These are phyloP conservation scores for Bugulina stolonifera DNA, from an alignment of 2,888 invertebrate species.

Conservation along the genomic window DNA sequence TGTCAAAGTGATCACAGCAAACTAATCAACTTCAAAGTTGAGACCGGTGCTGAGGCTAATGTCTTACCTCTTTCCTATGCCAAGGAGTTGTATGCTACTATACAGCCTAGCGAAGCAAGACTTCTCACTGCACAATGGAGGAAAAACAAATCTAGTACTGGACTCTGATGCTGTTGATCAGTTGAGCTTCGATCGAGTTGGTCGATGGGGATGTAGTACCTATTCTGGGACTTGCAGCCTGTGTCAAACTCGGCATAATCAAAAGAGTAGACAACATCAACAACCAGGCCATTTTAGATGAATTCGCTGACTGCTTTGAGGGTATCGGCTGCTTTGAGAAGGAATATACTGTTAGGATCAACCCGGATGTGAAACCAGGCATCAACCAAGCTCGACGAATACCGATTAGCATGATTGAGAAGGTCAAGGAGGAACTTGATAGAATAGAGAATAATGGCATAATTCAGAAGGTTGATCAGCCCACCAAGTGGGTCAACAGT, in stretches of 20 bases:
- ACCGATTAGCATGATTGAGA: background rate
- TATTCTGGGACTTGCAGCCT: background rate
- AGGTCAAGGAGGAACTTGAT: background rate
- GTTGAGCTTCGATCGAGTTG: background rate
- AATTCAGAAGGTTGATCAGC: background rate
- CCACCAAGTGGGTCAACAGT: slow-evolving; percentile 11
- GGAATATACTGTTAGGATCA: background rate
- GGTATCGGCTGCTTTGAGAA: background rate
- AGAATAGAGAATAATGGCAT: background rate
- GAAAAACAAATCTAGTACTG: background rate
- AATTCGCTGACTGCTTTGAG: slow-evolving; percentile 17
- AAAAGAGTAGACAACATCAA: background rate
- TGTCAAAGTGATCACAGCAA: background rate
- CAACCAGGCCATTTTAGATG: background rate
- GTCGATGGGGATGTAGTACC: background rate
- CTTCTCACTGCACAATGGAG: background rate
- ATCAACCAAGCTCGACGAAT: background rate
- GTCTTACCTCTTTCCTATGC: background rate
- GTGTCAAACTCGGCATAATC: background rate
- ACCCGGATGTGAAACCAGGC: background rate
- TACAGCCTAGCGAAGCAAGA: background rate
- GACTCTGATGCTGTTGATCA: background rate
- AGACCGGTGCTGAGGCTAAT: slow-evolving; percentile 10
- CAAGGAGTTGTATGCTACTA: background rate
- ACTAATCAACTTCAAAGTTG: background rate